Conservation (phyloP, 2,888 invertebrate species). For the Lydus trimaculatus region DNA sequence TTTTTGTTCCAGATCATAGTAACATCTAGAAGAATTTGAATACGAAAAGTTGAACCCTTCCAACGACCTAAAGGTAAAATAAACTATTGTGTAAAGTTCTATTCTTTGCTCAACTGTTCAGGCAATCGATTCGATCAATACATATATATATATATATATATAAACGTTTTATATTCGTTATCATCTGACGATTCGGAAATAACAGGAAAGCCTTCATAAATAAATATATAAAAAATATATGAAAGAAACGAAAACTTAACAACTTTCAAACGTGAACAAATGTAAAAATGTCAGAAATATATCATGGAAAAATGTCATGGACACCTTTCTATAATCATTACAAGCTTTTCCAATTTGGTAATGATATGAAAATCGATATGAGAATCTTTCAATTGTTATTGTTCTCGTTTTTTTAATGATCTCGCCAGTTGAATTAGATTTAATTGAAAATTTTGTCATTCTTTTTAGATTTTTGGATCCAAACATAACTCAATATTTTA, state of each 20-base stretch:
- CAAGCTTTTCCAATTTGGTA: background rate
- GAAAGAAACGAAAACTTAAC: background rate
- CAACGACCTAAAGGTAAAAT: background rate
- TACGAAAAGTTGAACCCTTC: constrained; percentile 4
- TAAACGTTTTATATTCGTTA: background rate
- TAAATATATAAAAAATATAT: background rate
- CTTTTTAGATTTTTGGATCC: too few species aligned
- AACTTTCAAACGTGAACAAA: background rate
- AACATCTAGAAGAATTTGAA: background rate
- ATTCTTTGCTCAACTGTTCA: too few species aligned
- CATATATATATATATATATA: too few species aligned
- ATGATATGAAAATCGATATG: background rate
- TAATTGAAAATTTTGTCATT: too few species aligned
- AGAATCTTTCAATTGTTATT: background rate
- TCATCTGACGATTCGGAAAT: background rate
- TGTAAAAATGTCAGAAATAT: background rate
- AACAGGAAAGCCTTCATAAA: background rate
- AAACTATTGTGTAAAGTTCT: background rate
- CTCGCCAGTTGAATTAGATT: too few species aligned
- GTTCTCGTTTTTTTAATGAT: too few species aligned
- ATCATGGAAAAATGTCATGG: background rate
- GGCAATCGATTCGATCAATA: background rate
- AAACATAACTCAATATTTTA: too few species aligned
- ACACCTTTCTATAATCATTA: background rate
- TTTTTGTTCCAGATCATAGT: background rate